phyloP scores from a whole-genome alignment of 2,888 invertebrate species.

The Tyria jacobaeae region DNA sequence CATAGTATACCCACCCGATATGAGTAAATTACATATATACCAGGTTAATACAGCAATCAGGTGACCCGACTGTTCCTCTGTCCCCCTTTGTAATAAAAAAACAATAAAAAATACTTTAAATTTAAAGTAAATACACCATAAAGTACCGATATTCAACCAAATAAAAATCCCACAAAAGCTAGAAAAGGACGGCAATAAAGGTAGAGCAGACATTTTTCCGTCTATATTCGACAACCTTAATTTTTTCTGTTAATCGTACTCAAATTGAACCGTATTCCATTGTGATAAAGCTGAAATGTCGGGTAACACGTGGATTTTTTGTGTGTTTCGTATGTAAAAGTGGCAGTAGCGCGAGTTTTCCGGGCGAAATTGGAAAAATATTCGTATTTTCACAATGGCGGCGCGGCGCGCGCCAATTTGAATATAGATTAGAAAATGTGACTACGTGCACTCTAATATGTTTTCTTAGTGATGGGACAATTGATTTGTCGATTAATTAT shows the following conservation, averaged over 20 bases:
- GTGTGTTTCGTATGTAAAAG: constrained; percentile 60
- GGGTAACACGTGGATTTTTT: not conserved
- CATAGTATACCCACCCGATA: no score
- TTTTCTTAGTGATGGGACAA: constrained; percentile 63
- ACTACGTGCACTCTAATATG: constrained; percentile 81
- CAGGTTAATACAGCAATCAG: no score
- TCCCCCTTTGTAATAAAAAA: no score
- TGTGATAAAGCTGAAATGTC: constrained; percentile 37
- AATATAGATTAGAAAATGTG: constrained; percentile 86
- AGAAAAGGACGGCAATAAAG: constrained; percentile 66
- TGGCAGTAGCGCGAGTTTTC: constrained; percentile 71
- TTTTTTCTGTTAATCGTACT: constrained; percentile 17
- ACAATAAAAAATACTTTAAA: no score
- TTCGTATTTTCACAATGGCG: constrained; percentile 79
- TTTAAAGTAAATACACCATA: constrained; percentile 36
- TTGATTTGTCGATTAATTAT: constrained; percentile 36
- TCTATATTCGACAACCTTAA: constrained; percentile 52
- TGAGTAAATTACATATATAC: no score
- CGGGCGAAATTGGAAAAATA: constrained; percentile 84
- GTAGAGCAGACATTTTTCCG: constrained; percentile 63
- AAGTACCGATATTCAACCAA: constrained; percentile 44
- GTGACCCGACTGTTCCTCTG: no score
- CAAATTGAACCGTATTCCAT: constrained; percentile 17
- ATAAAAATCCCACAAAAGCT: constrained; percentile 58
- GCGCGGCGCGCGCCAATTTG: constrained; percentile 78